Evolutionary conservation across 2,113 vertebrate genomes (phyloP).

Genomic region (Amphiprion percula): DNA sequence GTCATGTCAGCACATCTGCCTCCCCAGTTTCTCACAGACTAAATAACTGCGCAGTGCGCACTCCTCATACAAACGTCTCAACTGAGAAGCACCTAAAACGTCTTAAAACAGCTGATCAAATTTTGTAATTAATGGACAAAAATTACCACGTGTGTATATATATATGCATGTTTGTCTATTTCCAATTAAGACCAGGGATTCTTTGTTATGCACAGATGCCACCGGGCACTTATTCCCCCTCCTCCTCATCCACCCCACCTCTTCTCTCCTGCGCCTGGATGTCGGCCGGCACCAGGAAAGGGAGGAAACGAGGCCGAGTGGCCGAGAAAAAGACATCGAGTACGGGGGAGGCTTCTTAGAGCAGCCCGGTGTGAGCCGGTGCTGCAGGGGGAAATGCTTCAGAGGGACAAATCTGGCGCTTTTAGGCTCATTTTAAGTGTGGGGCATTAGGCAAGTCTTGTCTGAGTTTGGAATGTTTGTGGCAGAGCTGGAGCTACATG

Average conservation of each 20-base stretch:
- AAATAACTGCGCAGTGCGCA: neutral
- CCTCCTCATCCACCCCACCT: neutral
- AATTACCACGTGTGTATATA: neutral
- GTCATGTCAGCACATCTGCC: neutral
- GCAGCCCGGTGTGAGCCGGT: conserved; percentile 25
- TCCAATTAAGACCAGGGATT: conserved; percentile 33
- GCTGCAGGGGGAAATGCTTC: neutral
- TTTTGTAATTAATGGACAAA: conserved; percentile 34
- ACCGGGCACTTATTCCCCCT: conserved; percentile 44
- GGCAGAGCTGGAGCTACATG: neutral
- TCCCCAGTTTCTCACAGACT: neutral
- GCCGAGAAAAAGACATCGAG: conserved; percentile 54
- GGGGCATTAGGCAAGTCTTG: neutral
- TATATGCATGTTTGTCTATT: conserved; percentile 38
- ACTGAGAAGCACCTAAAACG: neutral
- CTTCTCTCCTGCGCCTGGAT: conserved; percentile 42
- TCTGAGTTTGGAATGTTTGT: neutral
- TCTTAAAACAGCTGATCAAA: conserved; percentile 13
- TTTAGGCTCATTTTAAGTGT: neutral
- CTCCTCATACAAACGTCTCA: neutral
- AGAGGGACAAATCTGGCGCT: neutral
- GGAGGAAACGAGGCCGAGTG: conserved; percentile 48
- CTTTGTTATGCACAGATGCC: conserved; percentile 69
- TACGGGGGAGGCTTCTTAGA: conserved; percentile 41
- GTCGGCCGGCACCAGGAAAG: conserved; percentile 32